Conservation (phyloP, 2,113 vertebrate genomes). For the Balaeniceps rex region DNA sequence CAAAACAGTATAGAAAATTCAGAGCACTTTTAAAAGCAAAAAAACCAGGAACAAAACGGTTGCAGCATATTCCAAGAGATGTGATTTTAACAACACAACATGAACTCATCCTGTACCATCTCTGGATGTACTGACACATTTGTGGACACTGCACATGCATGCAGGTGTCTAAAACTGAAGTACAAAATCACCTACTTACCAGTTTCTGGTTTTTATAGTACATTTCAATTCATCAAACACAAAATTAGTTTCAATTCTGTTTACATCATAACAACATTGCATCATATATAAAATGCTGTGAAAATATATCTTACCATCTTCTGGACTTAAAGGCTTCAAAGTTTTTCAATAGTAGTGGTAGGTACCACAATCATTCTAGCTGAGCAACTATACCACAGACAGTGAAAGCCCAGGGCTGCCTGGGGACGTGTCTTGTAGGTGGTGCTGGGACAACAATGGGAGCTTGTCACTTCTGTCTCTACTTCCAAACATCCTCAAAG, state of each 20-base stretch:
- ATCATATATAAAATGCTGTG: background rate
- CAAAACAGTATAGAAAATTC: background rate
- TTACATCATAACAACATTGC: background rate
- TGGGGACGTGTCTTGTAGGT: background rate
- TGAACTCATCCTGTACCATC: background rate
- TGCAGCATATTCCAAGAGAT: background rate
- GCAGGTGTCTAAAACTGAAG: background rate
- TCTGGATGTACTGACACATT: background rate
- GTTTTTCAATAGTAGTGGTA: background rate
- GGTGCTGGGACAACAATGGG: background rate
- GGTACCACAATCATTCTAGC: background rate
- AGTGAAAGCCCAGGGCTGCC: background rate
- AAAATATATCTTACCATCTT: background rate
- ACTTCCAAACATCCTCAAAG: background rate
- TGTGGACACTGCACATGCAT: no score
- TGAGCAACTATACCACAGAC: background rate
- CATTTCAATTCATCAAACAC: background rate
- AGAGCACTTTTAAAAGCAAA: background rate
- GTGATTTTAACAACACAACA: background rate
- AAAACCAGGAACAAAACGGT: background rate
- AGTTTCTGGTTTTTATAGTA: background rate
- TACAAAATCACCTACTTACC: background rate
- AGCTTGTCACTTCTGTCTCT: background rate
- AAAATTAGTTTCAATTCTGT: background rate
- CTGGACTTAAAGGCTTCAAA: background rate